Evolutionary conservation across 2,797 vertebrate species (phyloP).

Genomic region (Myoxocephalus aenaeus): DNA sequence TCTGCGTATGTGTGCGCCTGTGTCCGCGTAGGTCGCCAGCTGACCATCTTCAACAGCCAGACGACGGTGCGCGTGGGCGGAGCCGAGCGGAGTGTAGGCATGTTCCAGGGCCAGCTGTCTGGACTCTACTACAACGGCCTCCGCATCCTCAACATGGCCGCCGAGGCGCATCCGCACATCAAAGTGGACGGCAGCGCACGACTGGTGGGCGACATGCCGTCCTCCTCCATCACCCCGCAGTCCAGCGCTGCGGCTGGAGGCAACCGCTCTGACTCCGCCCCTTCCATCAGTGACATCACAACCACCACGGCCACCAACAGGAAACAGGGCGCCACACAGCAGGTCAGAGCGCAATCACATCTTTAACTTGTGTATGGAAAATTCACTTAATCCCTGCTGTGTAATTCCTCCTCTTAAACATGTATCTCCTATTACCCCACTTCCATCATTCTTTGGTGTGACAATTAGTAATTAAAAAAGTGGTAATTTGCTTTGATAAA

Average conservation of each 20-base stretch:
- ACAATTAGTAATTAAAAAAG: constrained; percentile 61
- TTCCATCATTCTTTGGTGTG: constrained; percentile 23
- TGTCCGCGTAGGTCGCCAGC: constrained; percentile 92
- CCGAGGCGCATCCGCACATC: constrained; percentile 97
- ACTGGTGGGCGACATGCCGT: constrained; percentile 98
- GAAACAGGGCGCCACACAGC: constrained; percentile 90
- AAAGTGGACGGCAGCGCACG: constrained; percentile 96
- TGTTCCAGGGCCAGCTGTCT: constrained; percentile 99
- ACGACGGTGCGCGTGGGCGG: constrained; percentile 98
- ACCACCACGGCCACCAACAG: constrained; percentile 96
- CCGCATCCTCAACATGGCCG: constrained; percentile 99
- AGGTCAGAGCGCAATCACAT: constrained; percentile 81
- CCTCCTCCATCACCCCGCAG: constrained; percentile 97
- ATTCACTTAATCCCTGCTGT: constrained; percentile 8
- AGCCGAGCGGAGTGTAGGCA: constrained; percentile 88
- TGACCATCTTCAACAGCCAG: constrained; percentile 99
- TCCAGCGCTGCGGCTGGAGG: constrained; percentile 94
- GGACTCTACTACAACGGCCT: constrained; percentile 99
- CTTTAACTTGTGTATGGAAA: background rate
- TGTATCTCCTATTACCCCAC: constrained; percentile 10
- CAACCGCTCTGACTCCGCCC: constrained; percentile 97
- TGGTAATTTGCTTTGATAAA: constrained; percentile 60
- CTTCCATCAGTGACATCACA: constrained; percentile 96
- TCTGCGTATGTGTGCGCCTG: constrained; percentile 41
- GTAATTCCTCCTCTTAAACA: constrained; percentile 29